phyloP scores from a whole-genome alignment of 2,888 invertebrate species.

The Caenorhabditis sp. region DNA sequence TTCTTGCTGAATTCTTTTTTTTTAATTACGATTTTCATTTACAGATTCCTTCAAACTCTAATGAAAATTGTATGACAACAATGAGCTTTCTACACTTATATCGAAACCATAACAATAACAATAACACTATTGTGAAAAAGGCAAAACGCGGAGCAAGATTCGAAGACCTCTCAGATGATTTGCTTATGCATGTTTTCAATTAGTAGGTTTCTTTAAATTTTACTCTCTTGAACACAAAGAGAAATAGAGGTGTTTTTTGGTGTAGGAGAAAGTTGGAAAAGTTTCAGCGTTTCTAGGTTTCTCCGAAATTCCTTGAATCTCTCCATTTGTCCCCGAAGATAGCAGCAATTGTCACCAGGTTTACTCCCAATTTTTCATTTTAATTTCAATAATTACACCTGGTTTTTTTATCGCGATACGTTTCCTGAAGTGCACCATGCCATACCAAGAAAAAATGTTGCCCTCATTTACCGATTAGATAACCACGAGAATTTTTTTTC shows the following conservation, averaged over 20 bases:
- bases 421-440: too few relatives aligned
- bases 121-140: not conserved
- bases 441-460: not conserved
- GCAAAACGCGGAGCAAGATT: not conserved
- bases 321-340: too few relatives aligned
- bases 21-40: slow-evolving; percentile 4
- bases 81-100: slow-evolving; percentile 15
- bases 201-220: slow-evolving; percentile 12
- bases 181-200: slow-evolving; percentile 9
- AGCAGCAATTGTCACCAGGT: too few relatives aligned
- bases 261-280: too few relatives aligned
- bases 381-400: too few relatives aligned
- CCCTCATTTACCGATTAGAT: not conserved
- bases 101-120: not conserved
- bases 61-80: slow-evolving; percentile 9
- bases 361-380: too few relatives aligned
- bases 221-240: too few relatives aligned
- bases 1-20: too few relatives aligned
- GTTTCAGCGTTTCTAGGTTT: too few relatives aligned
- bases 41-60: slow-evolving; percentile 16
- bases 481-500: not conserved
- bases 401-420: too few relatives aligned
- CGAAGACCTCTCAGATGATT: slow-evolving; percentile 12
- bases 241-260: too few relatives aligned
- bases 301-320: too few relatives aligned